Percentiles rank a stretch among this genome's conserved stretches.
Conservation (phyloP, 2,888 invertebrate genomes). For the Synanthedon vespiformis region DNA sequence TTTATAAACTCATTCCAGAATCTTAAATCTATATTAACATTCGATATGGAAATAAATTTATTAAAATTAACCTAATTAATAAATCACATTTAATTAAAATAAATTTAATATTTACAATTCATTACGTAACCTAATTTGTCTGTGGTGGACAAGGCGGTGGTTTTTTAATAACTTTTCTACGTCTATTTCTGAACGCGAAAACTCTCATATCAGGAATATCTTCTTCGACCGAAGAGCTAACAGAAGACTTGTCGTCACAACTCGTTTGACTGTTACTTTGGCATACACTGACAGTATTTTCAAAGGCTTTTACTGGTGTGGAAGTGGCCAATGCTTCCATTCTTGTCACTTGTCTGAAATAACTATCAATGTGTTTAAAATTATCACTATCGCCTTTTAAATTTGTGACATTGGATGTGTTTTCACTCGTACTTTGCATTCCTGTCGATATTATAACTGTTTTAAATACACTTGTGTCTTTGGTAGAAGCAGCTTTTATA, state of each 20-base stretch:
- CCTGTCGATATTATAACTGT: slow-evolving; percentile 46
- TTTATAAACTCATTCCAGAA: too few relatives aligned
- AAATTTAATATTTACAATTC: too few relatives aligned
- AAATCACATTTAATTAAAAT: too few relatives aligned
- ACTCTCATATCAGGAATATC: slow-evolving; percentile 54
- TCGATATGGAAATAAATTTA: too few relatives aligned
- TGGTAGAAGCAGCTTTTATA: neutral
- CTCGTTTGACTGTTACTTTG: neutral
- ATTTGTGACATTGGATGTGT: neutral
- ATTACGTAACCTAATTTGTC: too few relatives aligned
- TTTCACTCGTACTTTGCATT: slow-evolving; percentile 16
- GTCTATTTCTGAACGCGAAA: slow-evolving; percentile 32
- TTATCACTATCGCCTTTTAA: neutral
- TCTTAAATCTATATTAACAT: too few relatives aligned
- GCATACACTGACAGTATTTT: neutral
- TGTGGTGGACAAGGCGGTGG: neutral
- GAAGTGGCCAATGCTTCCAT: slow-evolving; percentile 46
- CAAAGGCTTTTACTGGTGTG: slow-evolving; percentile 38
- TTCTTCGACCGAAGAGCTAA: neutral
- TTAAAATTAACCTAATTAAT: too few relatives aligned
- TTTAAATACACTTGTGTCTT: slow-evolving; percentile 22
- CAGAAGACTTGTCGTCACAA: neutral
- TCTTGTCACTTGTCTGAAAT: neutral
- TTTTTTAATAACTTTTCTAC: slow-evolving; percentile 33
- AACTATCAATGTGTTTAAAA: neutral